Evolutionary conservation across 2,113 vertebrate genomes (phyloP), one percentile per base, ranked within the genome.

Genomic region (Dendrocopos noguchii): DNA sequence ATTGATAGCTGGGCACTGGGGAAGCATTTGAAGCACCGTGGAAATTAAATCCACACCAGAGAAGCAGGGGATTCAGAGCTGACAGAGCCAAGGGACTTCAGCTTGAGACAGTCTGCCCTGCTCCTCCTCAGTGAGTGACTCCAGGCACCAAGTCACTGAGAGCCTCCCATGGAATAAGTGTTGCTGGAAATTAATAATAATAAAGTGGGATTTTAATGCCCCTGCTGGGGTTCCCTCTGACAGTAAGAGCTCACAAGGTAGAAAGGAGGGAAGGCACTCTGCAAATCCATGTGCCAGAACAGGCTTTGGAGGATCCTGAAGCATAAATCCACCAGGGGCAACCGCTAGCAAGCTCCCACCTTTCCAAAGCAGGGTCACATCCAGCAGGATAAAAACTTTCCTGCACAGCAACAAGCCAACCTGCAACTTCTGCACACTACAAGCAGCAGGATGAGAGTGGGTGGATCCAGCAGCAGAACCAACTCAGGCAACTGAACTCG

Each of bases 1-100:
- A 72, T 90, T 94, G 95, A 95, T 96, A 94, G 88, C 91, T 76
- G 84, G 92, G 92, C 95, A 93, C 91, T 82, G 64, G 93, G 94
- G 95, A 94, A 95, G 93, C 85, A 72, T 95, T 95, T 91, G 56
- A 90, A 87, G 96, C 91, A 80, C 91, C 31, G 8, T 90, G 90
- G 90, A 96, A 95, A 97, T 96, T 95, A 95, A 96, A 96, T 88
- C 95, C 94, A 84, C 65, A 33, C 76, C 28, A 61, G 80, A 94
- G 79, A 82, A 81, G 90, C 59, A 6, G 42, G n/a, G 78, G 59
- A 82, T 78, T 80, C 84, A 33, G 57, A 68, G 84, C 90, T 1
- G 9, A 65, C 88, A 61, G 0, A 9, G 93, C 73, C 86, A 75
- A 73, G 83, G 77, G 66, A 79, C 93, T 71, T 84, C 80, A 57